Evolutionary conservation across 2,113 vertebrate species (phyloP).

Genomic region (Bos taurus): DNA sequence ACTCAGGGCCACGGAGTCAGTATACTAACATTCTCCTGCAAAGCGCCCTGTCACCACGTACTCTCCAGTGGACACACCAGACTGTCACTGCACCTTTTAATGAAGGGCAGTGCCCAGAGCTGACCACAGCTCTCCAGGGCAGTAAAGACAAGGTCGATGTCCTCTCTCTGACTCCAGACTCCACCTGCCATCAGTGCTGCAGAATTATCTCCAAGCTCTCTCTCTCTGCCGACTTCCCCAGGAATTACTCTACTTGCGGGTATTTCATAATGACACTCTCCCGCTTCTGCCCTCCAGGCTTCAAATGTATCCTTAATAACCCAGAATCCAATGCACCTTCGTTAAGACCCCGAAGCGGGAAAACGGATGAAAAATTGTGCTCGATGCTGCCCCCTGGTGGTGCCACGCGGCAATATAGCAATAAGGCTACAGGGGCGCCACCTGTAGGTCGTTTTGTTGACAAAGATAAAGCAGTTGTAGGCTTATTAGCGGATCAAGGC

Average conservation of each 20-base stretch:
- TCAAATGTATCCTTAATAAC: neutral
- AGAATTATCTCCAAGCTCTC: neutral
- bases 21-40: neutral
- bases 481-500: neutral
- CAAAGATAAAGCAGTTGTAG: neutral
- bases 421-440: neutral
- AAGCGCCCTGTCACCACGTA: neutral
- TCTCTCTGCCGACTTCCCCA: neutral
- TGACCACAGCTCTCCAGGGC: neutral
- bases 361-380: neutral
- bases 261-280: neutral
- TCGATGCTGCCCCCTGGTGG: neutral
- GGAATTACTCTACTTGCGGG: neutral
- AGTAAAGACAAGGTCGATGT: neutral
- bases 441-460: neutral
- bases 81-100: neutral
- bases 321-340: neutral
- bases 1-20: neutral
- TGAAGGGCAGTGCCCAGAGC: neutral
- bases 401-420: neutral
- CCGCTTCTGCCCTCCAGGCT: neutral
- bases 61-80: neutral
- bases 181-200: neutral
- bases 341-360: fast-evolving
- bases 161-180: neutral